These are phyloP conservation scores for Micromesistius poutassou DNA, from an alignment of 2,797 vertebrate species.

Conservation along the genomic window DNA sequence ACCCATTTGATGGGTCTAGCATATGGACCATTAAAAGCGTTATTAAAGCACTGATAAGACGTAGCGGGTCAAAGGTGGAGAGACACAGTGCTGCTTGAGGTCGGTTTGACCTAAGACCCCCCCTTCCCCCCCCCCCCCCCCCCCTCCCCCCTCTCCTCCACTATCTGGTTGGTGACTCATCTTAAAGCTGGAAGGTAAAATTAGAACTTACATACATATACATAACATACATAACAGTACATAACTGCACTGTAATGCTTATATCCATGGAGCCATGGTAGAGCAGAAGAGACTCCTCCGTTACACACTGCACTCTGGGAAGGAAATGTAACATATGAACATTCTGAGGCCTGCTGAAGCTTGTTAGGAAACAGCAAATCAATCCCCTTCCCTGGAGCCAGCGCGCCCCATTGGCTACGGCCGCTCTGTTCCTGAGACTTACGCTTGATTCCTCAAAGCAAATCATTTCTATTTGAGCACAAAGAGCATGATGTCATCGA, in stretches of 20 bases:
- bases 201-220: too few relatives aligned
- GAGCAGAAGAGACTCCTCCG: background rate
- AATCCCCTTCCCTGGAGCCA: slow-evolving; percentile 15
- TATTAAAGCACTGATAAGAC: background rate
- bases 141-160: background rate
- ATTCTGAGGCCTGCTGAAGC: slow-evolving; percentile 42
- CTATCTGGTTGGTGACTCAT: background rate
- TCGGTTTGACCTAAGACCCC: background rate
- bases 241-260: too few relatives aligned
- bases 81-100: background rate
- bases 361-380: slow-evolving; percentile 13
- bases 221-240: too few relatives aligned
- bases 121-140: too few relatives aligned
- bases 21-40: background rate
- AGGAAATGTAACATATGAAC: slow-evolving; percentile 46
- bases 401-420: slow-evolving; percentile 10
- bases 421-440: slow-evolving; percentile 18
- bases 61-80: background rate
- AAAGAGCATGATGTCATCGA: background rate
- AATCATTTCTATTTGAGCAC: slow-evolving; percentile 33
- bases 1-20: too few relatives aligned
- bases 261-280: background rate
- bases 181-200: background rate
- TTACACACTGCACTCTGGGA: fast-evolving
- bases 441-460: slow-evolving; percentile 22